phyloP scores from a whole-genome alignment of 1,140 invertebrate species.

The Lucilia cuprina region DNA sequence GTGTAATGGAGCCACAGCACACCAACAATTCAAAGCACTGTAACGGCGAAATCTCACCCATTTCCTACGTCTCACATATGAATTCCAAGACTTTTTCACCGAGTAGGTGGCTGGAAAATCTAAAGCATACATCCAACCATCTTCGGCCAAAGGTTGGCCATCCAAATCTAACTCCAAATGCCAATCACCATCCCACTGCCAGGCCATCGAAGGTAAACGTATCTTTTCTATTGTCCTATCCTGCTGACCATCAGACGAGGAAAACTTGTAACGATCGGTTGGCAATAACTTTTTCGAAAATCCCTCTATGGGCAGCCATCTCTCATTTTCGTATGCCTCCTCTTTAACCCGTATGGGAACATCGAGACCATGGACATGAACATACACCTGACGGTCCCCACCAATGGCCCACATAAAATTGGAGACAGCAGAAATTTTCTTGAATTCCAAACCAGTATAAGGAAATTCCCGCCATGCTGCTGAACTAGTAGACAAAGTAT shows the following conservation, averaged over 20 bases:
- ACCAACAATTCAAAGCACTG: constrained; percentile 89
- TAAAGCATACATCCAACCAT: constrained; percentile 94
- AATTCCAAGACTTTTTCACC: constrained; percentile 86
- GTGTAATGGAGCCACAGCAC: constrained; percentile 85
- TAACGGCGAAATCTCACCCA: constrained; percentile 85
- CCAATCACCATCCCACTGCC: constrained; percentile 95
- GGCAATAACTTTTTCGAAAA: constrained; percentile 83
- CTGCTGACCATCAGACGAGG: constrained; percentile 80
- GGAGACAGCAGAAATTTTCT: constrained; percentile 82
- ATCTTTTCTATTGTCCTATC: constrained; percentile 82
- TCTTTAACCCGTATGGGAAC: constrained; percentile 89
- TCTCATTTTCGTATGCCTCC: constrained; percentile 91
- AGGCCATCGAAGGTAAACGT: constrained; percentile 85
- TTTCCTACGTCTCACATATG: constrained; percentile 86
- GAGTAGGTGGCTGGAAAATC: constrained; percentile 90
- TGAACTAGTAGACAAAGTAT: constrained; percentile 78
- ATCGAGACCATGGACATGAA: constrained; percentile 86
- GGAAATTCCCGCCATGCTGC: constrained; percentile 84
- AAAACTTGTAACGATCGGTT: constrained; percentile 86
- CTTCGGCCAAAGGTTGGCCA: constrained; percentile 84
- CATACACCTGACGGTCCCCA: constrained; percentile 89
- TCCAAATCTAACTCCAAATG: constrained; percentile 85
- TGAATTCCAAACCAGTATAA: constrained; percentile 84
- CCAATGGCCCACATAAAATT: constrained; percentile 91
- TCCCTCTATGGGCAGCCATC: constrained; percentile 90